Conservation (phyloP, 2,888 invertebrate species). For the Shargacucullia verbasci region DNA sequence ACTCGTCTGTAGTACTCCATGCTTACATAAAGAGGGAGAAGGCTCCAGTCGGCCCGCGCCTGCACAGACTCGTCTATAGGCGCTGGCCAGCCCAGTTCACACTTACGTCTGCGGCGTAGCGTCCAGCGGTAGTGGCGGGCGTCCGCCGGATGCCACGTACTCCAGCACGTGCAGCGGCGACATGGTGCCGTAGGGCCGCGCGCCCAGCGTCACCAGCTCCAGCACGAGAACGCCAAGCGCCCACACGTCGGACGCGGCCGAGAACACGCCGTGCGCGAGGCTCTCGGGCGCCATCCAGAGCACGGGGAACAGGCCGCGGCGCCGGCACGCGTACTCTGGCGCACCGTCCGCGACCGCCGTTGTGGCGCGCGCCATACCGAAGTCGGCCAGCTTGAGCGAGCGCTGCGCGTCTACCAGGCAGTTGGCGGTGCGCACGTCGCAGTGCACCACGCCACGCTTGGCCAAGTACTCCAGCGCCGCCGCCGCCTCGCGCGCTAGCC, state of each 20-base stretch:
- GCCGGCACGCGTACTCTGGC: constrained; percentile 94
- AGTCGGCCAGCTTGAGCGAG: constrained; percentile 94
- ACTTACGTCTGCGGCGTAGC: constrained; percentile 63
- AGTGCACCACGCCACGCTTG: constrained; percentile 93
- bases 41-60: too few species aligned
- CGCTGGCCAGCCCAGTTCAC: too few species aligned
- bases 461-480: constrained; percentile 88
- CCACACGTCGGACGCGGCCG: constrained; percentile 96
- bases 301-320: constrained; percentile 95
- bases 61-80: too few species aligned
- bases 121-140: constrained; percentile 91
- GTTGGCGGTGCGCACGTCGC: constrained; percentile 94
- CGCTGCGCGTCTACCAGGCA: constrained; percentile 93
- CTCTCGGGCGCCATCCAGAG: constrained; percentile 98
- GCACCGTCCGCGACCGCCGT: constrained; percentile 90
- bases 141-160: constrained; percentile 90
- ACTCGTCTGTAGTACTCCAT: too few species aligned
- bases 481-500: constrained; percentile 53
- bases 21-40: too few species aligned
- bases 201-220: constrained; percentile 96
- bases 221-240: constrained; percentile 95
- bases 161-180: constrained; percentile 91
- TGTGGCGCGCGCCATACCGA: constrained; percentile 96
- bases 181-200: constrained; percentile 94
- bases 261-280: constrained; percentile 93